These are phyloP conservation scores for Asobara japonica DNA, from an alignment of 1,140 invertebrate species.

Conservation along the genomic window DNA sequence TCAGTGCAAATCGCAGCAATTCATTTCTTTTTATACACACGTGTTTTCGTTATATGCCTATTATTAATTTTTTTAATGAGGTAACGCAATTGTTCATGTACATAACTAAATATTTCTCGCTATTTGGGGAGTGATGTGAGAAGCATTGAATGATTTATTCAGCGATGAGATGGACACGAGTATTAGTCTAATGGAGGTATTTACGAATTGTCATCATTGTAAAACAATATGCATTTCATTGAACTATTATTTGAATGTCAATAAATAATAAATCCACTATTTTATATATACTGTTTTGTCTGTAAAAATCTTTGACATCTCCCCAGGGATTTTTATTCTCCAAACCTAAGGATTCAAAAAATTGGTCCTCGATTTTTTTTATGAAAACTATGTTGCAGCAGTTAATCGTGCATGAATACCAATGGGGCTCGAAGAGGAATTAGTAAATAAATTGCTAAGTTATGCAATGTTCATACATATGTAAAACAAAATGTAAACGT, in stretches of 20 bases:
- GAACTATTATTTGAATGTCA: conserved; percentile 7
- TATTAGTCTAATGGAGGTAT: conserved; percentile 6
- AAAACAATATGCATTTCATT: conserved; percentile 4
- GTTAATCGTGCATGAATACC: too few species aligned
- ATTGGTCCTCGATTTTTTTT: too few species aligned
- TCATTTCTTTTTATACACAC: not conserved
- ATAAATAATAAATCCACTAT: conserved; percentile 26
- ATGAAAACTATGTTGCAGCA: too few species aligned
- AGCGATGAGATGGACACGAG: not conserved
- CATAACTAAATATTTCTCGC: too few species aligned
- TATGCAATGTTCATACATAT: too few species aligned
- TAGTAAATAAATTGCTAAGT: too few species aligned
- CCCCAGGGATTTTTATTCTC: not conserved
- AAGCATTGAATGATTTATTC: not conserved
- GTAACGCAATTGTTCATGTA: not conserved
- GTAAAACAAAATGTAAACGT: too few species aligned
- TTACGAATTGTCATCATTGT: conserved; percentile 14
- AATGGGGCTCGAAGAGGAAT: too few species aligned
- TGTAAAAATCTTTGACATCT: not conserved
- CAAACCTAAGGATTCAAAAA: too few species aligned
- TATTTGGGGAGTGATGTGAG: too few species aligned
- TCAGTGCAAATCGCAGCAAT: not conserved
- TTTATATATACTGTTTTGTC: conserved; percentile 15
- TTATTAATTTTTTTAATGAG: not conserved
- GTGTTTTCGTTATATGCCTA: not conserved